Conservation (phyloP, 2,888 invertebrate genomes). For the Suillia variegata region DNA sequence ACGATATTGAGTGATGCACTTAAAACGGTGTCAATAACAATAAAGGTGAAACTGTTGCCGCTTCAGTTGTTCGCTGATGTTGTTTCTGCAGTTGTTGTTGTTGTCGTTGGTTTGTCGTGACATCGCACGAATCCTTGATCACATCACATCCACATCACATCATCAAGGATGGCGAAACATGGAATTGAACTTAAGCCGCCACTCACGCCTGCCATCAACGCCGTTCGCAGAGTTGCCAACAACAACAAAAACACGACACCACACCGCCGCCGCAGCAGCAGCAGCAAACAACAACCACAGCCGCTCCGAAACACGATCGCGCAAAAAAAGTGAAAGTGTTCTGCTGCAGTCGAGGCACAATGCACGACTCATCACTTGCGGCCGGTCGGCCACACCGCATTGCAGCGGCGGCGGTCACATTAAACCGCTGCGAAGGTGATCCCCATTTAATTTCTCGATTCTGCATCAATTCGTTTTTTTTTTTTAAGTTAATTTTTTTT, state of each 20-base stretch:
- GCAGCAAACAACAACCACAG: constrained; percentile 12
- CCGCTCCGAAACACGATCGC: constrained; percentile 2
- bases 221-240: no score
- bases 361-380: constrained; percentile 12
- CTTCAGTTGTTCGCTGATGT: background rate
- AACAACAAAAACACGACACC: no score
- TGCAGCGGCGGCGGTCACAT: constrained; percentile 24
- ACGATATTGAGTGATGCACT: background rate
- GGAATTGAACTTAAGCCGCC: constrained; percentile 2
- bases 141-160: background rate
- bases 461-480: constrained; percentile 5
- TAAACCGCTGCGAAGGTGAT: constrained; percentile 36
- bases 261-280: no score
- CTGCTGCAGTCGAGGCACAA: background rate
- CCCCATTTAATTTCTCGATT: constrained; percentile 28
- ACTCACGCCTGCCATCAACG: background rate
- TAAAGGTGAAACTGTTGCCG: background rate
- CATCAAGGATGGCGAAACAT: background rate
- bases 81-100: background rate
- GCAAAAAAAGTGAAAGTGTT: constrained; percentile 34
- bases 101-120: background rate
- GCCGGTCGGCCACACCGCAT: constrained; percentile 23
- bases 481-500: no score
- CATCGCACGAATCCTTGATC: background rate
- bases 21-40: background rate